A percentile compares a stretch with the other conserved stretches of the same genome.
phyloP scores from a whole-genome alignment of 2,888 invertebrate genomes.

The Agrochola macilenta region DNA sequence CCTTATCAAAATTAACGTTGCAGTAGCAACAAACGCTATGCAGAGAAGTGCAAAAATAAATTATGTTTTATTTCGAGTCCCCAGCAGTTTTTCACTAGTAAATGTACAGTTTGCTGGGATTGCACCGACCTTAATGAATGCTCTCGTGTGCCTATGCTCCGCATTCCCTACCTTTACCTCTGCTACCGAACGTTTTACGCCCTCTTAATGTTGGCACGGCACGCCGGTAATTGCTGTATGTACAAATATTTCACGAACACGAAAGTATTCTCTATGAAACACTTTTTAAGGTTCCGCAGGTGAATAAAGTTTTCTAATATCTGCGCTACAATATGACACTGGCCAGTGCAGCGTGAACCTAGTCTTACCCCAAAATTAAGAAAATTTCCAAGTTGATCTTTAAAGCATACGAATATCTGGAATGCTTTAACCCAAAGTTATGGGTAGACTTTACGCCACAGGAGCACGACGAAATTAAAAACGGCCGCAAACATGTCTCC shows the following conservation, averaged over 20 bases:
- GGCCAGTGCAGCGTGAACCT: not conserved
- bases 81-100: conserved; percentile 73
- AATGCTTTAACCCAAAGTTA: conserved; percentile 41
- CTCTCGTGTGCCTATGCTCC: conserved; percentile 75
- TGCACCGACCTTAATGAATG: conserved; percentile 83
- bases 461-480: conserved; percentile 40
- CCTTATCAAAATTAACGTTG: conserved; percentile 57
- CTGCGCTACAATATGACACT: conserved; percentile 1
- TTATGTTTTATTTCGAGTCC: conserved; percentile 74
- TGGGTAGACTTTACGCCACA: conserved; percentile 9
- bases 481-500: conserved; percentile 28
- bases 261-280: conserved; percentile 49
- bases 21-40: conserved; percentile 65
- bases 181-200: conserved; percentile 73
- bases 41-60: conserved; percentile 70
- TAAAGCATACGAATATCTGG: conserved; percentile 31
- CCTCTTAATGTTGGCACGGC: conserved; percentile 70
- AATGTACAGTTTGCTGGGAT: conserved; percentile 73
- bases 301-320: conserved; percentile 41
- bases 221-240: conserved; percentile 70
- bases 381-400: conserved; percentile 42
- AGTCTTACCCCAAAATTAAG: conserved; percentile 33
- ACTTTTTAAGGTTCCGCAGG: conserved; percentile 35
- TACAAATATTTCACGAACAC: conserved; percentile 59
- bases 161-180: conserved; percentile 70